Conservation (phyloP, 1,140 invertebrate genomes). For the Geopemphigus sp. region DNA sequence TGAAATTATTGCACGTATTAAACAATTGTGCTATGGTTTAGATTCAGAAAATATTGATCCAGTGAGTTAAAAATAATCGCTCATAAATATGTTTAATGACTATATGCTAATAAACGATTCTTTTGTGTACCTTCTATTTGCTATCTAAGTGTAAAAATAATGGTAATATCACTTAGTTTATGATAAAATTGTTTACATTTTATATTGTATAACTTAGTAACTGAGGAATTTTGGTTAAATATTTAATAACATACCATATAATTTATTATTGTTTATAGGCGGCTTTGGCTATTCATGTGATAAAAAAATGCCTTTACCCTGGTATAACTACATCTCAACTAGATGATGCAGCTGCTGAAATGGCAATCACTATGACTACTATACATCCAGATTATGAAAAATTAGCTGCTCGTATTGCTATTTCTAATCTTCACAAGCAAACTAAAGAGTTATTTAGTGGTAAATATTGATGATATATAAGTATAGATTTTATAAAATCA, state of each 20-base stretch:
- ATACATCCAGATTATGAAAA: conserved; percentile 96
- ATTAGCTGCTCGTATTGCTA: conserved; percentile 90
- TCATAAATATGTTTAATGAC: neutral
- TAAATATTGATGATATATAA: conserved; percentile 57
- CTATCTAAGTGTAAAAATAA: too few relatives aligned
- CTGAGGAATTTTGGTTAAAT: neutral
- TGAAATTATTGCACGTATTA: conserved; percentile 94
- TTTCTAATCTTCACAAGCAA: conserved; percentile 98
- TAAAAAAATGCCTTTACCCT: conserved; percentile 78
- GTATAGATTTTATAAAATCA: neutral
- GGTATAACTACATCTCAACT: conserved; percentile 95
- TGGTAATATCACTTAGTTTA: neutral
- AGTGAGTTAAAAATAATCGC: conserved; percentile 63
- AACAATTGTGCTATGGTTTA: conserved; percentile 92
- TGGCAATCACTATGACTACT: conserved; percentile 91
- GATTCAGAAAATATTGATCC: conserved; percentile 96
- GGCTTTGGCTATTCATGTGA: conserved; percentile 71
- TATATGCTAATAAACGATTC: neutral
- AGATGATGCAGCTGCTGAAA: conserved; percentile 96
- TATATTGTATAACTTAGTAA: neutral
- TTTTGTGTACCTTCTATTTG: neutral
- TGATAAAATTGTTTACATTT: neutral
- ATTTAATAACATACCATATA: neutral
- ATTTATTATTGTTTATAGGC: conserved; percentile 54
- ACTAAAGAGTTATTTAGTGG: conserved; percentile 86